A percentile compares a stretch with the other conserved stretches of the same genome.
Evolutionary conservation across 2,797 vertebrate genomes (phyloP).

Genomic region (Sebastolobus altivelis): DNA sequence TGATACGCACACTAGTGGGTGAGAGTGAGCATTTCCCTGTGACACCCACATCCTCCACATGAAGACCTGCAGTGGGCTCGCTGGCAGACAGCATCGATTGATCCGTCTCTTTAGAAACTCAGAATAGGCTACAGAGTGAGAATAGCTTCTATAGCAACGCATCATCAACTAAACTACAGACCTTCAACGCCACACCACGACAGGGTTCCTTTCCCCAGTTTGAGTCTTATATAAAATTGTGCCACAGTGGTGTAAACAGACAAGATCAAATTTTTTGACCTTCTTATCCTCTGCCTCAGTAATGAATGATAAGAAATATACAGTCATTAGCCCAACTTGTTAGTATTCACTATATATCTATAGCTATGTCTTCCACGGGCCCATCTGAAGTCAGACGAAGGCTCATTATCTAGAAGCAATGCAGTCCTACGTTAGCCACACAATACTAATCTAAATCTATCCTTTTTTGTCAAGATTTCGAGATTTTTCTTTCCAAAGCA

Average conservation of each 20-base stretch:
- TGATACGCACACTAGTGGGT: slow-evolving; percentile 63
- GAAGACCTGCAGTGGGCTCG: slow-evolving; percentile 62
- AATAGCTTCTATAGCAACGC: slow-evolving; percentile 3
- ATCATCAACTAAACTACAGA: background rate
- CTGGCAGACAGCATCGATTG: slow-evolving; percentile 58
- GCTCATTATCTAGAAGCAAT: background rate
- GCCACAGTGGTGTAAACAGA: slow-evolving; percentile 2
- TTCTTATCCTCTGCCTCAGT: background rate
- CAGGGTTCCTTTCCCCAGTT: slow-evolving; percentile 13
- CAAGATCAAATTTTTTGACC: slow-evolving; percentile 18
- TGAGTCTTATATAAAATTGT: slow-evolving; percentile 17
- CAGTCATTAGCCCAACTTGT: slow-evolving; percentile 12
- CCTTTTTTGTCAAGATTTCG: too few species aligned
- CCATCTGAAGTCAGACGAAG: background rate
- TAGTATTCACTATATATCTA: background rate
- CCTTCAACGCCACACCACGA: background rate
- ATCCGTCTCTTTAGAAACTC: slow-evolving; percentile 55
- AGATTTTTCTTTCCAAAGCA: background rate
- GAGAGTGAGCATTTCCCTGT: slow-evolving; percentile 60
- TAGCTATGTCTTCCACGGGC: background rate
- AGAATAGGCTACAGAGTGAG: slow-evolving; percentile 36
- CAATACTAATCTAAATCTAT: background rate
- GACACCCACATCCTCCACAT: slow-evolving; percentile 66
- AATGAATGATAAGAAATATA: slow-evolving; percentile 8
- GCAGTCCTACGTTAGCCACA: background rate